Evolutionary conservation across 2,888 invertebrate species (phyloP).

Genomic region (Dione vanillae): DNA sequence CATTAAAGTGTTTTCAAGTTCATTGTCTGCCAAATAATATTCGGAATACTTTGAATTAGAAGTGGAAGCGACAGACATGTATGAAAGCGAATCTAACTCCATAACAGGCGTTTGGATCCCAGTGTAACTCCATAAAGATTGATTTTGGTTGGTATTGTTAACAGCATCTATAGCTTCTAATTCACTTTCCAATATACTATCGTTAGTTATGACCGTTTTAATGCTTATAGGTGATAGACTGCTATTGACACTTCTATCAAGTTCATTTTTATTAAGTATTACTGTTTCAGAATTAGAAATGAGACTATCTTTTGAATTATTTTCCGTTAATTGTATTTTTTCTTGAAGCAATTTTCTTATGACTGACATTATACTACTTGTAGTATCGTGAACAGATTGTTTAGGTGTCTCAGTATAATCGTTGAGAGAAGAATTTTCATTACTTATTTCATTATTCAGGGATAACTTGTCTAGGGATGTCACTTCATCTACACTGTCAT

Average conservation of each 20-base stretch:
- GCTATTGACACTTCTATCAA: constrained; percentile 45
- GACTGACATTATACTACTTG: constrained; percentile 45
- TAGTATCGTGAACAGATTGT: constrained; percentile 34
- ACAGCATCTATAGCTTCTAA: constrained; percentile 45
- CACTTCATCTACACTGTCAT: background rate
- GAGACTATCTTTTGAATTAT: constrained; percentile 42
- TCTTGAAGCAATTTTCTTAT: constrained; percentile 45
- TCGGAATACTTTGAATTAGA: constrained; percentile 65
- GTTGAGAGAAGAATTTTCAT: constrained; percentile 7
- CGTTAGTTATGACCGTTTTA: constrained; percentile 52
- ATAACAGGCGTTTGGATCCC: constrained; percentile 32
- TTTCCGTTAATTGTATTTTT: constrained; percentile 34
- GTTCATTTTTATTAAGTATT: constrained; percentile 51
- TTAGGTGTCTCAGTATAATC: constrained; percentile 18
- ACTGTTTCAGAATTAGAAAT: constrained; percentile 54
- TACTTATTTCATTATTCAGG: background rate
- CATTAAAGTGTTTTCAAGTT: constrained; percentile 49
- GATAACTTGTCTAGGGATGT: background rate
- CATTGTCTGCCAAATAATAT: constrained; percentile 62
- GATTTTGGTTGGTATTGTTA: constrained; percentile 41
- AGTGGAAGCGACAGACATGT: constrained; percentile 61
- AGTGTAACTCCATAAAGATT: constrained; percentile 49
- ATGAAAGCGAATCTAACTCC: constrained; percentile 63
- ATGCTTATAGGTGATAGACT: constrained; percentile 53
- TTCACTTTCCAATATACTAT: constrained; percentile 50